Evolutionary conservation across 2,113 vertebrate genomes (phyloP).

Genomic region (Centrocercus urophasianus): DNA sequence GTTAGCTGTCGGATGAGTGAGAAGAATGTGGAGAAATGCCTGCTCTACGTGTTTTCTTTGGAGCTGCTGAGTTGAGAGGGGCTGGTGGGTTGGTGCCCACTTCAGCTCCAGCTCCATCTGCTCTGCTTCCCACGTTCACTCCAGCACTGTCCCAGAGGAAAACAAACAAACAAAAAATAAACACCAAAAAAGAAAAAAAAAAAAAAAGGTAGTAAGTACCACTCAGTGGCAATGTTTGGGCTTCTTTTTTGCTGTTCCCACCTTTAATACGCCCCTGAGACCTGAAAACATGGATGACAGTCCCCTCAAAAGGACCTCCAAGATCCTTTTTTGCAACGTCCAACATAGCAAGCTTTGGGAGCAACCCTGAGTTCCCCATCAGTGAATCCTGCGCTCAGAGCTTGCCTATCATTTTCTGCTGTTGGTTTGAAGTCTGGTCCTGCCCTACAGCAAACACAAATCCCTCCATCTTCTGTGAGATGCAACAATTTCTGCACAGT

Average conservation of each 20-base stretch:
- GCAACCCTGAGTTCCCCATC: not conserved
- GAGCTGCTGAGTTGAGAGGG: fast-evolving
- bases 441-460: not conserved
- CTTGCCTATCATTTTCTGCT: not conserved
- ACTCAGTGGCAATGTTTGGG: not conserved
- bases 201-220: not conserved
- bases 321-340: not conserved
- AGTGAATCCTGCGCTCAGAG: not conserved
- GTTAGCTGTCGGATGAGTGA: not conserved
- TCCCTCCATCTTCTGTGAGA: not conserved
- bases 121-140: not conserved
- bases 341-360: not conserved
- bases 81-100: not conserved
- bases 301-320: not conserved
- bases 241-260: not conserved
- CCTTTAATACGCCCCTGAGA: not conserved
- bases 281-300: not conserved
- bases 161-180: too few relatives aligned
- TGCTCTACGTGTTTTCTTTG: not conserved
- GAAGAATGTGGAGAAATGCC: not conserved
- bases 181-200: not conserved
- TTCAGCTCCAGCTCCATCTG: not conserved
- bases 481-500: not conserved
- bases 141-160: not conserved
- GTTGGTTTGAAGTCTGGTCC: not conserved